These are phyloP conservation scores for Agelas oroides DNA, from an alignment of 37 sponge, comb jelly and placozoan species.

Conservation along the genomic window DNA sequence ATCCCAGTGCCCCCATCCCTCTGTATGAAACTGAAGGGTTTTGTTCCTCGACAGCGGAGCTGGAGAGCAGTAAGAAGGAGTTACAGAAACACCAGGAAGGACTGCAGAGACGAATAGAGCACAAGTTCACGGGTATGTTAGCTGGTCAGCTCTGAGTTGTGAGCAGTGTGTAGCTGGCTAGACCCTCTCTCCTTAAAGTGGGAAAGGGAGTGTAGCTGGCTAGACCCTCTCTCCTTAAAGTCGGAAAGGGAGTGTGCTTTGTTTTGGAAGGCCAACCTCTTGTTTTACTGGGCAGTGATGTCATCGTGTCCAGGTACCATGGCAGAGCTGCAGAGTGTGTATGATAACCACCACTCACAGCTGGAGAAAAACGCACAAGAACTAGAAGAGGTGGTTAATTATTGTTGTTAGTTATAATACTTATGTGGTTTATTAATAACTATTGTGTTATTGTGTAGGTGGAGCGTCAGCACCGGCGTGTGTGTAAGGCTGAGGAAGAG, in stretches of 20 bases:
- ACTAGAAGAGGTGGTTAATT: slow-evolving; percentile 36
- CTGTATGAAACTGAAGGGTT: no score
- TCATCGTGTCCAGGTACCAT: slow-evolving; percentile 1
- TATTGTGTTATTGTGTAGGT: slow-evolving; percentile 13
- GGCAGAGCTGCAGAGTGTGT: slow-evolving; percentile 49
- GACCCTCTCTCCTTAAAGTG: no score
- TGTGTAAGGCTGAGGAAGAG: background rate
- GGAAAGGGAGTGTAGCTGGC: no score
- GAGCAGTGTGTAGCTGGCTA: no score
- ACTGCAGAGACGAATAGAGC: slow-evolving; percentile 43
- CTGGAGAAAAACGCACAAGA: slow-evolving; percentile 44
- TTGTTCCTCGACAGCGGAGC: slow-evolving; percentile 33
- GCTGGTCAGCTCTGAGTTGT: background rate
- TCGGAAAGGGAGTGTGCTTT: no score
- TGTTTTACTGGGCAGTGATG: no score
- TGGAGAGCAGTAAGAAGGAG: slow-evolving; percentile 71
- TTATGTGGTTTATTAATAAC: background rate
- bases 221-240: no score
- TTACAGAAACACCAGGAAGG: slow-evolving; percentile 47
- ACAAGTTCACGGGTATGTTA: slow-evolving; percentile 38
- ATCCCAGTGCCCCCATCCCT: no score
- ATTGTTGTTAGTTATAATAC: background rate
- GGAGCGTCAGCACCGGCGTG: slow-evolving; percentile 30
- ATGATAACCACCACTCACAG: slow-evolving; percentile 41
- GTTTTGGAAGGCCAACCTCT: no score